Evolutionary conservation across 2,113 vertebrate species (phyloP), one percentile per base, ranked within the genome.

Genomic region (Etia nguti): DNA sequence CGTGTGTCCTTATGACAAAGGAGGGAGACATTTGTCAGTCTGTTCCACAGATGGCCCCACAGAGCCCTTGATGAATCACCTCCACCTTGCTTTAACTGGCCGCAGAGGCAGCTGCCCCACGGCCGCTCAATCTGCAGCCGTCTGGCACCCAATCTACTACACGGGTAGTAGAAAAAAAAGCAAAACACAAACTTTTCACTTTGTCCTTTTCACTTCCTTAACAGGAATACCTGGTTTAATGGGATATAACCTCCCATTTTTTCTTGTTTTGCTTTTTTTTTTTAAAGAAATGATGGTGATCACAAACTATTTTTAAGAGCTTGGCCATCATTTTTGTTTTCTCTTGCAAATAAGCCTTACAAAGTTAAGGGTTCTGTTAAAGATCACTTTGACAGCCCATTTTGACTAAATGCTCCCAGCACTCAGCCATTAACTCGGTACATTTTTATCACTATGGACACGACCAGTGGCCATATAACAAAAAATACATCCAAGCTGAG

Each of bases 21-120:
- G 94, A 96, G 95, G 95, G 96, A 94, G 93, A 95, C 95, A 96
- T 97, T 96, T 94, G 96, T 97, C 96, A 97, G 95, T 95, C 95
- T 96, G 92, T 94, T 89, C 93, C 92, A 89, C 96, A 96, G 96
- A 95, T 96, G 96, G 96, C 94, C 95, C 95, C 93, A 90, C 84
- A 65, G 94, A 94, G 94, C 89, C 82, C 79, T 89, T 96, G 96
- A 96, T 95, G 92, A 95, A 97, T 97, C 91, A 93, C 92, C 93
- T 93, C 90, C 91, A 94, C 92, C 94, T 94, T 90, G 93, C 89
- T 94, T 94, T 96, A 95, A 93, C 93, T 92, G 93, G 93, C 89
- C 82, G 11, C 92, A 52, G 79, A 90, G 85, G 91, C 86, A 62
- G 81, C 65, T 3, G 81, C 86, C 75, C 85, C 79, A 54, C 85